Evolutionary conservation across 2,113 vertebrate genomes (phyloP), one percentile per base, ranked within the genome.

Genomic region (Atrichornis clamosus): DNA sequence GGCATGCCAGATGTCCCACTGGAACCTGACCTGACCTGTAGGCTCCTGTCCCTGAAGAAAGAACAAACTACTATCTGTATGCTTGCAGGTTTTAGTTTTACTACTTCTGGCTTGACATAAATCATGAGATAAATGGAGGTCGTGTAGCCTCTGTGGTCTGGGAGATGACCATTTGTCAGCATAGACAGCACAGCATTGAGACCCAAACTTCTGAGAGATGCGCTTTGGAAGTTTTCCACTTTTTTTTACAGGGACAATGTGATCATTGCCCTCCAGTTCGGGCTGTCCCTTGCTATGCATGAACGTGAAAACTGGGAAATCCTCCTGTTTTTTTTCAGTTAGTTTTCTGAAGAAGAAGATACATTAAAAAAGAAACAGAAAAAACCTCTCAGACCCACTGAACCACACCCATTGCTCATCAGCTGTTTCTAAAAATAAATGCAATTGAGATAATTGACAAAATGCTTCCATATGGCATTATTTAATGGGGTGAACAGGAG

Each of bases 391-490:
- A n/a, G 22, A 37, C 7, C 32, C 10, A 26, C 42, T 78, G 56
- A 87, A 68, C 24, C 27, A 91, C 23, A 27, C 16, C 15, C 18
- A 27, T 26, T 55, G 19, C 60, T 89, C 26, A 70, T 95, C 69
- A 89, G 8, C 50, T 86, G 12, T 74, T 93, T 90, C 85, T 92
- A 77, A 94, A 87, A 74, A 80, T 65, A 77, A 85, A 30, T 35
- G 26, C 32, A 87, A 46, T 50, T 65, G 37, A 88, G 52, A 78
- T 84, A 52, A 91, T 89, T 84, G 78, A 79, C 26, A 64, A 72
- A 92, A 82, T 37, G 33, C 37, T 94, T 37, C 47, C 53, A 76
- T 79, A 79, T 76, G 59, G 46, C 37, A 28, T 69, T 82, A 35
- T 84, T 91, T 91, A 84, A 73, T 73, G 23, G 47, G 22, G 8